Percentiles rank a stretch among this genome's conserved stretches.
These are phyloP conservation scores for Python bivittatus DNA, from an alignment of 2,113 vertebrate genomes.

Conservation along the genomic window DNA sequence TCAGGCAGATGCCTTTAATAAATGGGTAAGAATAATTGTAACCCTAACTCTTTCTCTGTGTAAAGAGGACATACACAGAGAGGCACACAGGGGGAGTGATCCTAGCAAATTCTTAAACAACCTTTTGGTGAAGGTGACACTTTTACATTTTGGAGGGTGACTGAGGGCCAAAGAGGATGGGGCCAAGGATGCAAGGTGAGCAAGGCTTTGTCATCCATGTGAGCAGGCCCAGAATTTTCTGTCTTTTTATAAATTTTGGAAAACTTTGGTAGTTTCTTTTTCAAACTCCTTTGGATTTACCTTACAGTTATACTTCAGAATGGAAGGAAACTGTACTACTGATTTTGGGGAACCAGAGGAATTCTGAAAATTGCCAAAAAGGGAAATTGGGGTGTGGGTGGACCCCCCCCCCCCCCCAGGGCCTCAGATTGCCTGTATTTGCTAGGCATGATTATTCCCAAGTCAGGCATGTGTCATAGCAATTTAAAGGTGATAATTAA, in stretches of 20 bases:
- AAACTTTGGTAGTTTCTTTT: neutral
- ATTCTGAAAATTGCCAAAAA: neutral
- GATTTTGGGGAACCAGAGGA: neutral
- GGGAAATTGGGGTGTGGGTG: neutral
- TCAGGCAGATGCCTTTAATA: neutral
- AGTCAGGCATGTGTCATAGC: neutral
- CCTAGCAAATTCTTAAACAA: neutral
- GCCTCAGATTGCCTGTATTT: neutral
- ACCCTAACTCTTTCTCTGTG: neutral
- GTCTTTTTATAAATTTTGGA: neutral
- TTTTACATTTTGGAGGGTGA: neutral
- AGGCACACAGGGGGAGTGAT: neutral
- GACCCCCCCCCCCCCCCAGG: no score
- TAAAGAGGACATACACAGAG: neutral
- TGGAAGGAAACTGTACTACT: neutral
- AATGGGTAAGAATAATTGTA: neutral
- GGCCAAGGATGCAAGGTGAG: neutral
- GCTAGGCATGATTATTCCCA: neutral
- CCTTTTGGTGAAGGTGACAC: neutral
- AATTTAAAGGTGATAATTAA: neutral
- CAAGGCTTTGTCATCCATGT: neutral
- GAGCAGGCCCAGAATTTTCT: neutral
- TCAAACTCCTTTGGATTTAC: neutral
- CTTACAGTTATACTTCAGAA: neutral
- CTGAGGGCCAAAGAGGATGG: neutral